These are phyloP conservation scores for Tetranychus piercei DNA, from an alignment of 2,888 invertebrate genomes.

Conservation along the genomic window DNA sequence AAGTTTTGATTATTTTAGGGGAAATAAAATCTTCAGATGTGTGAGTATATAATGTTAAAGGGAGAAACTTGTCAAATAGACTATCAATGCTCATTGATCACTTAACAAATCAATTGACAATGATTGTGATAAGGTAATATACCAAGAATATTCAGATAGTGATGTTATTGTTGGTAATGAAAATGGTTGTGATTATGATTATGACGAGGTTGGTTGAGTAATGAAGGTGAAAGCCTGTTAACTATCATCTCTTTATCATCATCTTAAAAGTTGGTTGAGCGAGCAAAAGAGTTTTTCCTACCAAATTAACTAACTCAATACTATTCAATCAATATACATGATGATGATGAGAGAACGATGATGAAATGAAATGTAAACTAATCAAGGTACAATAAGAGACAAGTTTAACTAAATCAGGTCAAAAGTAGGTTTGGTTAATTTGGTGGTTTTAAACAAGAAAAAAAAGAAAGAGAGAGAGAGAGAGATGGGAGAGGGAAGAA, in stretches of 20 bases:
- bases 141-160: background rate
- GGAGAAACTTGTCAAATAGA: too few species aligned
- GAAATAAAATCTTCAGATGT: too few species aligned
- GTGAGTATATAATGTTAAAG: too few species aligned
- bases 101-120: background rate
- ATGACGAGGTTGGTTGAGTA: background rate
- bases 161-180: background rate
- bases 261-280: background rate
- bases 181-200: background rate
- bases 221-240: constrained; percentile 1
- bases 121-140: background rate
- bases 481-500: background rate
- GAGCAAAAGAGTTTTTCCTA: background rate
- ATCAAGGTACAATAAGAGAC: background rate
- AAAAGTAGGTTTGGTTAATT: background rate
- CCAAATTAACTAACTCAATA: background rate
- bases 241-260: background rate
- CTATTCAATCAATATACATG: background rate
- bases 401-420: constrained; percentile 1
- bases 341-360: background rate
- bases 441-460: background rate
- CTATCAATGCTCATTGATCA: background rate
- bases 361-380: background rate
- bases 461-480: background rate
- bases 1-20: too few species aligned